A percentile compares a stretch with the other conserved stretches of the same genome.
These are phyloP conservation scores for Volucella bombylans DNA, from an alignment of 2,888 invertebrate genomes.

Conservation along the genomic window DNA sequence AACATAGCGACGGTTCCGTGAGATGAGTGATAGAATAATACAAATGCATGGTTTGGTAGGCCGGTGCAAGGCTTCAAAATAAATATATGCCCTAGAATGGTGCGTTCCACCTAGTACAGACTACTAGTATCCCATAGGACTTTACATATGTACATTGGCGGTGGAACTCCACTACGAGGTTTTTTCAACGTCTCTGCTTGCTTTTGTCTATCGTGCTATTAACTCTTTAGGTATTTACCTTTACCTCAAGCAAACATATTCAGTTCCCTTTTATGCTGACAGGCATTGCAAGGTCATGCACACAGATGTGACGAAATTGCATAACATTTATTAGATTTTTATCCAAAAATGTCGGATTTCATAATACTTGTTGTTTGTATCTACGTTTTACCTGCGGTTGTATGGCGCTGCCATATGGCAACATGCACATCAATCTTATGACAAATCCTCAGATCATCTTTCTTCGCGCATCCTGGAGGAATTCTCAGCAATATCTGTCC, in stretches of 20 bases:
- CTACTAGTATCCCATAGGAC: too few relatives aligned
- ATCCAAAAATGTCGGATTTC: conserved; percentile 1
- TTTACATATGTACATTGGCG: too few relatives aligned
- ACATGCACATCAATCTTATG: conserved; percentile 55
- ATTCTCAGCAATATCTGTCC: conserved; percentile 28
- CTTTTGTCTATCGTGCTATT: too few relatives aligned
- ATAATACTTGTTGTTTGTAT: background rate
- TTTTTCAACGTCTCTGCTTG: too few relatives aligned
- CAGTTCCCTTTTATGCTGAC: background rate
- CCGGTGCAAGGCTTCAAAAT: too few relatives aligned
- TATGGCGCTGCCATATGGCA: conserved; percentile 31
- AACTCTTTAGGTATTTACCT: background rate
- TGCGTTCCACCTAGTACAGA: too few relatives aligned
- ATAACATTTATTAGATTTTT: conserved; percentile 39
- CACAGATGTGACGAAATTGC: conserved; percentile 20
- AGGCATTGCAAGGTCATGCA: conserved; percentile 5
- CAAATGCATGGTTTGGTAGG: too few relatives aligned
- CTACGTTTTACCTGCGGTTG: background rate
- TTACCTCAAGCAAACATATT: background rate
- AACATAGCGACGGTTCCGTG: too few relatives aligned
- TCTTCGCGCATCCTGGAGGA: conserved; percentile 40
- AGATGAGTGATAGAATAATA: too few relatives aligned
- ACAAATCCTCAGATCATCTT: conserved; percentile 50
- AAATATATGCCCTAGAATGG: too few relatives aligned
- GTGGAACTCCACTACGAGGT: too few relatives aligned